Base-by-base conservation (phyloP, 2,797 vertebrate genomes). In the Phalloptychus januarius region DNA sequence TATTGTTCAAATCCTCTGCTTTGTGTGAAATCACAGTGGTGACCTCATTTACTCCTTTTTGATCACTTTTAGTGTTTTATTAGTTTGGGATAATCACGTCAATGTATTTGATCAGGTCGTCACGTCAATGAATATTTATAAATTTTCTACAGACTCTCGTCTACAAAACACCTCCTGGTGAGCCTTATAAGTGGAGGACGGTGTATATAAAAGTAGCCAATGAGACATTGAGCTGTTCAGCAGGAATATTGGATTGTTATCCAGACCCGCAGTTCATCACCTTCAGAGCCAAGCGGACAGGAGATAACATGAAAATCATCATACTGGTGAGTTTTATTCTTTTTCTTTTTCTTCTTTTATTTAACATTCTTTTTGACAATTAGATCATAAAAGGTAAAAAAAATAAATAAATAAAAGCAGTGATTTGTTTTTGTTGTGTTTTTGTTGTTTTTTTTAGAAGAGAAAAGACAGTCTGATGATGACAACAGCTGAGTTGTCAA, bases 181-280 rank as follows among this genome's bases (percentile, higher is more conserved):
- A 5, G 33, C 11, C 25, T 2, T 0, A 6, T 38, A 16, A 81
- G 13, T 1, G 25, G 52, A 11, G 1, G 23, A 0, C 4, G 0
- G 80, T 98, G 82, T 90, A 54, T 54, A 65, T 98, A 42, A 92
- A 83, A 86, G 95, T 97, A 33, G 96, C 95, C 69, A 96, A 96
- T 58, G 42, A 88, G 65, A 92, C 78, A 6, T 40, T 97, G 88
- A 8, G 40, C 0, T 98, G 97, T 90, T 20, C 52, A 13, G 2
- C 63, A 1, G 78, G 73, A 13, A 73, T 99, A 11, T 92, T 80
- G n/a, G n/a, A n/a, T n/a, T n/a, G n/a, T n/a, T n/a, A 93, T 0
- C 94, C 96, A 46, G 95, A 99, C 71, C 97, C 98, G 2, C 79
- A 88, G 40, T 98, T 99, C 80, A 95, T 76, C 50, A 93, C 79